Conservation (phyloP, 2,113 vertebrate genomes). For the Macquaria australasica region DNA sequence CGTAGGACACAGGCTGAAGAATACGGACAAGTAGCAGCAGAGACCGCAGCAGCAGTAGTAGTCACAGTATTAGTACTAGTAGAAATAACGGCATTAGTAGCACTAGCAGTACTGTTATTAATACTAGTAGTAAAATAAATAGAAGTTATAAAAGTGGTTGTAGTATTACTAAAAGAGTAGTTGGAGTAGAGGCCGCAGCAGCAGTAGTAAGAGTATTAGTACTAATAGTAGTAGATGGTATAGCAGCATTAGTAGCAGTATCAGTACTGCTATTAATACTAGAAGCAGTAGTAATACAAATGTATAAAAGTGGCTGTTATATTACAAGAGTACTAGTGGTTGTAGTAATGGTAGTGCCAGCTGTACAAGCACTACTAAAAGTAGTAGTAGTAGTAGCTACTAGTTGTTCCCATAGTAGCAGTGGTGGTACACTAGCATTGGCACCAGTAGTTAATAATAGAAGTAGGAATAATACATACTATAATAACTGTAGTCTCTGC, state of each 20-base stretch:
- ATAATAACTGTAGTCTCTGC: background rate
- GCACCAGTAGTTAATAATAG: background rate
- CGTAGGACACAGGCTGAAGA: slow-evolving; percentile 8
- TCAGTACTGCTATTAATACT: background rate
- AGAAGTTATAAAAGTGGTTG: background rate
- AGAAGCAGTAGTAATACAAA: background rate
- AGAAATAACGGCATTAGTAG: background rate
- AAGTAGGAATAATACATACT: background rate
- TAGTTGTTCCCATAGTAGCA: background rate
- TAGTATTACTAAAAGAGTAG: background rate
- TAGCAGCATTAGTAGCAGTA: background rate
- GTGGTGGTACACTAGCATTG: background rate
- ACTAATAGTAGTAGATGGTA: background rate
- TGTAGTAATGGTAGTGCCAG: background rate
- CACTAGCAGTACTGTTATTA: background rate
- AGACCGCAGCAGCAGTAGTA: background rate
- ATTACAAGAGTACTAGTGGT: background rate
- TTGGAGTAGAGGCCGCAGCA: background rate
- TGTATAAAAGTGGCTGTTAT: background rate
- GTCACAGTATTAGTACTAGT: background rate
- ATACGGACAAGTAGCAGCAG: background rate
- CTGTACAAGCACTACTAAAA: background rate
- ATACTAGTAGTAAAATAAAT: background rate
- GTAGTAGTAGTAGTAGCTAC: no score
- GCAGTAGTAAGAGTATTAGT: background rate